These are phyloP conservation scores for Holothuria scabra DNA, from an alignment of 53 echinoderm and acorn worm genomes.

Conservation along the genomic window DNA sequence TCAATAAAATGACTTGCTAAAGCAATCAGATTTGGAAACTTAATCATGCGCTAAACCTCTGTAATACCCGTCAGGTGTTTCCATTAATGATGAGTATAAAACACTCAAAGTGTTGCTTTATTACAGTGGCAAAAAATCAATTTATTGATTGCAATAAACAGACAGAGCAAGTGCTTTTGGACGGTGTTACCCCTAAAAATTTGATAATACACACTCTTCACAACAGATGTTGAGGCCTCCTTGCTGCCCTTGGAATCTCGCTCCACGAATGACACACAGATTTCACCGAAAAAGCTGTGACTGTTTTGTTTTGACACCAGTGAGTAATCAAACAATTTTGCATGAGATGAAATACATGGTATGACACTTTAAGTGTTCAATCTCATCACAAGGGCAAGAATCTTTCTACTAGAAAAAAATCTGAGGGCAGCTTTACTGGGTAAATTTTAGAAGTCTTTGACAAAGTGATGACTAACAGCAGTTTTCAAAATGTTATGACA, in stretches of 20 bases:
- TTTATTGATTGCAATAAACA: conserved; percentile 43
- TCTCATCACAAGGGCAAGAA: no score
- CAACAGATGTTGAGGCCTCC: not conserved
- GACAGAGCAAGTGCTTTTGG: conserved; percentile 29
- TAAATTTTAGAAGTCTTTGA: no score
- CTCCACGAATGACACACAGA: conserved; percentile 3
- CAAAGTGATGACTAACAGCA: no score
- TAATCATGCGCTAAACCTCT: conserved; percentile 29
- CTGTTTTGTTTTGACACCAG: no score
- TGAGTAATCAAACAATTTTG: no score
- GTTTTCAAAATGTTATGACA: no score
- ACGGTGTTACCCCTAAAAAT: conserved; percentile 22
- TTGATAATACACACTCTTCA: conserved; percentile 16
- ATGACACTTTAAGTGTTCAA: no score
- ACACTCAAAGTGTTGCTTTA: conserved; percentile 35
- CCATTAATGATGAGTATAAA: conserved; percentile 31
- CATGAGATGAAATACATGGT: no score
- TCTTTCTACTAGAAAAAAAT: no score
- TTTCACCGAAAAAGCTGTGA: conserved; percentile 11
- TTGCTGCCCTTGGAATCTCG: conserved; percentile 21
- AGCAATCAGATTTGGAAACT: conserved; percentile 40
- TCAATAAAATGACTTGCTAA: conserved; percentile 41
- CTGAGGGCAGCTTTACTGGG: no score
- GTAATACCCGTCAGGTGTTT: conserved; percentile 43
- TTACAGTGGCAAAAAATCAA: conserved; percentile 26